Percentiles rank a stretch among this genome's conserved stretches.
These are phyloP conservation scores for Pangasius krempfi DNA, from an alignment of 2,797 vertebrate genomes.

Conservation along the genomic window DNA sequence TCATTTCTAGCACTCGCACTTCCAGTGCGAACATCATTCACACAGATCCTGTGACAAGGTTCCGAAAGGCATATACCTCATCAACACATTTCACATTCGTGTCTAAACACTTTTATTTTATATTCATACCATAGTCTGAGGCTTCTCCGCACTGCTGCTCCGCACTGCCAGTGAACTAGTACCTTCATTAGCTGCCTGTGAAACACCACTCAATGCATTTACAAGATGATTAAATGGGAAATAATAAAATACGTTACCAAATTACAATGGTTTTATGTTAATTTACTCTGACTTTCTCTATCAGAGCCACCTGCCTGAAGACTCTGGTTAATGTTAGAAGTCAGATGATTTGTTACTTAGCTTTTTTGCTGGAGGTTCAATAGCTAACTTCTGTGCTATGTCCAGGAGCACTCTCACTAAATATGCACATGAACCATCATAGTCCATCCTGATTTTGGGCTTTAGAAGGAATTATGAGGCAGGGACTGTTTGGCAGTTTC, in stretches of 20 bases:
- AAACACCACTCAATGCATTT: background rate
- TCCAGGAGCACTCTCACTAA: background rate
- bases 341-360: background rate
- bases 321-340: background rate
- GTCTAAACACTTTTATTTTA: background rate
- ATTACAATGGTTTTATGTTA: background rate
- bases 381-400: background rate
- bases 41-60: background rate
- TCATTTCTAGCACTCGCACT: background rate
- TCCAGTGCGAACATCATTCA: constrained; percentile 1
- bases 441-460: too few species aligned
- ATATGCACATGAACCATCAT: background rate
- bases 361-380: background rate
- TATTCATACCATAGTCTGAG: background rate
- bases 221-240: background rate
- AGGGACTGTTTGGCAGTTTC: background rate
- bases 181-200: background rate
- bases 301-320: background rate
- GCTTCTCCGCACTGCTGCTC: background rate
- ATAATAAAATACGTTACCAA: background rate
- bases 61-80: background rate
- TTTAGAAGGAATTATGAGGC: background rate
- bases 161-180: background rate
- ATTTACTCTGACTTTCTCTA: background rate
- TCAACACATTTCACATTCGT: background rate